These are phyloP conservation scores for Drosophila athabasca DNA, from an alignment of 1,140 invertebrate genomes.

Conservation along the genomic window DNA sequence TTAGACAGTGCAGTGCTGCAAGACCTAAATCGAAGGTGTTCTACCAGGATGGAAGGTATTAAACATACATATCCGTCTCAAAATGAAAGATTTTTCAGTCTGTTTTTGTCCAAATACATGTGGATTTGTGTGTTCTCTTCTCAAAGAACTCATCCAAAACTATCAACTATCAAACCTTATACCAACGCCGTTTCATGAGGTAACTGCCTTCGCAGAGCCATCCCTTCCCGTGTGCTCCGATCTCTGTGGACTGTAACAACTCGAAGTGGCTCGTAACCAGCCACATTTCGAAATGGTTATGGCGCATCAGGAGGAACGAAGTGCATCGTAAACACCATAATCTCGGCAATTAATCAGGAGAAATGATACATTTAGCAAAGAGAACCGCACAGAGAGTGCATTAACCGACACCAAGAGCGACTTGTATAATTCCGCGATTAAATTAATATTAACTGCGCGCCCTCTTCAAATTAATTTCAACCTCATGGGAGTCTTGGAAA, in stretches of 20 bases:
- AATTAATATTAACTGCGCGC: constrained; percentile 73
- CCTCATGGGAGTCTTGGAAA: constrained; percentile 3
- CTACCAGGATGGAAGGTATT: no score
- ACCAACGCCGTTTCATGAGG: no score
- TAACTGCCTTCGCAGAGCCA: no score
- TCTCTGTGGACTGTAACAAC: constrained; percentile 8
- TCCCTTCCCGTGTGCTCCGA: neutral
- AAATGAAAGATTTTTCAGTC: no score
- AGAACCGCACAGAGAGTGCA: constrained; percentile 49
- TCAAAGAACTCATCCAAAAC: no score
- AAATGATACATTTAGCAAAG: constrained; percentile 24
- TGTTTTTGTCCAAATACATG: no score
- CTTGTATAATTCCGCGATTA: constrained; percentile 71
- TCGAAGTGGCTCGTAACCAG: constrained; percentile 11
- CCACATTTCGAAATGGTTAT: constrained; percentile 16
- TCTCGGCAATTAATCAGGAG: constrained; percentile 28
- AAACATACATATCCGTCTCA: neutral
- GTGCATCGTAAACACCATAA: constrained; percentile 38
- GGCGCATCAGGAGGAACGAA: constrained; percentile 24
- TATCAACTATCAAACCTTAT: no score
- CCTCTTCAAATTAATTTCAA: constrained; percentile 61
- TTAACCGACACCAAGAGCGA: constrained; percentile 54
- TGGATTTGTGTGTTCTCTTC: no score
- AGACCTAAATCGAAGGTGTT: neutral
- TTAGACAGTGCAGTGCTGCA: neutral